These are phyloP conservation scores for Myotis brandtii DNA, from an alignment of 2,113 vertebrate genomes.

Conservation along the genomic window DNA sequence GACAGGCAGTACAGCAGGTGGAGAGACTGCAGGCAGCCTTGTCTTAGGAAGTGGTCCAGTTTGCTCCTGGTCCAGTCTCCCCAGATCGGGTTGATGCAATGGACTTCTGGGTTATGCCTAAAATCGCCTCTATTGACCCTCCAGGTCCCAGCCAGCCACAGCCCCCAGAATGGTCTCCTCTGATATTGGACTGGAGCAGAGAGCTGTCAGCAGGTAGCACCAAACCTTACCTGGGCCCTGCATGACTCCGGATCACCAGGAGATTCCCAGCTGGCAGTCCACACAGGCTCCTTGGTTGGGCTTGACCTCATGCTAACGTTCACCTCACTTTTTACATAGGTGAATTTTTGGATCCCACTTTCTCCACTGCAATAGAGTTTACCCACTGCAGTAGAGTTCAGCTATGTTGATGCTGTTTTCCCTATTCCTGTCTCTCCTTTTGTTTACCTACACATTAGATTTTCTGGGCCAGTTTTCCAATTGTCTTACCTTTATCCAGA, in stretches of 20 bases:
- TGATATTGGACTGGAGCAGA: neutral
- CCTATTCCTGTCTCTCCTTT: neutral
- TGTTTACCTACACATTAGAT: neutral
- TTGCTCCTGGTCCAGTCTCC: neutral
- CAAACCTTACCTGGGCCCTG: too few species aligned
- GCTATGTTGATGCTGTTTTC: neutral
- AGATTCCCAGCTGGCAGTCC: neutral
- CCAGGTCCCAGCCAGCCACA: too few species aligned
- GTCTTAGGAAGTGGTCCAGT: neutral
- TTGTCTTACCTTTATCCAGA: neutral
- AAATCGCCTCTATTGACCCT: neutral
- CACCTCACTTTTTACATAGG: neutral
- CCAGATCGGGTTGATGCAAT: neutral
- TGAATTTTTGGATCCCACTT: neutral
- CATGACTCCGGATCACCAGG: neutral
- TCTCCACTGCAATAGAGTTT: too few species aligned
- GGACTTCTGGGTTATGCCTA: neutral
- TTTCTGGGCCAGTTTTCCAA: neutral
- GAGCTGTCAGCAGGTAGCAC: neutral
- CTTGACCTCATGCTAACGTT: neutral
- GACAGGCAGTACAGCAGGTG: too few species aligned
- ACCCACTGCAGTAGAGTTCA: neutral
- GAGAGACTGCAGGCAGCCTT: neutral
- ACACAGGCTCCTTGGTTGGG: too few species aligned
- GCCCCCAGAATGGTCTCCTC: neutral